Percentiles rank a stretch among this genome's conserved stretches.
These are phyloP conservation scores for Myiotriccus ornatus DNA, from an alignment of 2,797 vertebrate species.

Conservation along the genomic window DNA sequence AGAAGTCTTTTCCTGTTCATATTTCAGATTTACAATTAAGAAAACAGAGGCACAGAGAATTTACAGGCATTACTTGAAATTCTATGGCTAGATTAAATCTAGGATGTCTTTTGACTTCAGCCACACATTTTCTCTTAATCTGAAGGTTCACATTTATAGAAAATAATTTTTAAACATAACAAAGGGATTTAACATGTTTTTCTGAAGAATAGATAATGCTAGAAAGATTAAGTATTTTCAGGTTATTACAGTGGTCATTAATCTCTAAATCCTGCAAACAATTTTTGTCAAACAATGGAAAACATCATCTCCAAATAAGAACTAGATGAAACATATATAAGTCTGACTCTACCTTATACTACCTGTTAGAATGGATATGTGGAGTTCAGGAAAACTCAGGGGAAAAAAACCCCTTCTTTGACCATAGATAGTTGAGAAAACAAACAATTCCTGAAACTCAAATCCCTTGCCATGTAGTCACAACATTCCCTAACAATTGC, in stretches of 20 bases:
- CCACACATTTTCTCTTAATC: background rate
- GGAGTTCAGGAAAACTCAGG: background rate
- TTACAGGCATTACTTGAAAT: background rate
- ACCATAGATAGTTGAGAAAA: background rate
- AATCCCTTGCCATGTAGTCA: background rate
- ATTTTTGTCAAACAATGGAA: background rate
- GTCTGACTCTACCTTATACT: background rate
- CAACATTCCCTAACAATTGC: background rate
- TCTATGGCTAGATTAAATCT: background rate
- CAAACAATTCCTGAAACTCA: background rate
- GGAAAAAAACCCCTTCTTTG: accelerated
- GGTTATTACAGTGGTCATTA: background rate
- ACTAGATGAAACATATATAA: background rate
- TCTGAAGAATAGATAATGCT: background rate
- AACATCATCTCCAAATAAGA: background rate
- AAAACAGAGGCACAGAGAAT: background rate
- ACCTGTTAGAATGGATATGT: background rate
- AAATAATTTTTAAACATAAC: background rate
- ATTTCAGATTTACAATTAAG: background rate
- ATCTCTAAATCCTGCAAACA: background rate
- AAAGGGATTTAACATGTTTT: background rate
- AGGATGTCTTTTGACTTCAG: background rate
- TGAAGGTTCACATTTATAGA: background rate
- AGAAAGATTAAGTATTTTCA: background rate
- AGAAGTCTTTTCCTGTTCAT: background rate